Percentiles rank a stretch among this genome's conserved stretches.
Conservation (phyloP, 2,888 invertebrate genomes). For the Tenodera sinensis region DNA sequence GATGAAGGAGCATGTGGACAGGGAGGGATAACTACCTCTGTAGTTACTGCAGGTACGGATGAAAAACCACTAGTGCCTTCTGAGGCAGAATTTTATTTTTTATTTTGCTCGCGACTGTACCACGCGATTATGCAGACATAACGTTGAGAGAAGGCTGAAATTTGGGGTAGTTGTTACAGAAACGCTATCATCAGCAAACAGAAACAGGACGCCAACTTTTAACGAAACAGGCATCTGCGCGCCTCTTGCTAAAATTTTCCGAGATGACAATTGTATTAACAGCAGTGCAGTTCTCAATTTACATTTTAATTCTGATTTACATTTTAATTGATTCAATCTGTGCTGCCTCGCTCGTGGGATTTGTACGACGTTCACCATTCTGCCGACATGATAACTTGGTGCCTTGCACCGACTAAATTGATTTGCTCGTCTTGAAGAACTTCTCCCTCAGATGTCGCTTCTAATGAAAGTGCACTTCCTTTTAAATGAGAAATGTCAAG, state of each 20-base stretch:
- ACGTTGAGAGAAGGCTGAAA: neutral
- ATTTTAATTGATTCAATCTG: slow-evolving; percentile 15
- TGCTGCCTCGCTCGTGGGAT: neutral
- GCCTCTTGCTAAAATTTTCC: neutral
- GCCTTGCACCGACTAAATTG: neutral
- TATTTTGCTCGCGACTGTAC: too few species aligned
- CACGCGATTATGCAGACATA: too few species aligned
- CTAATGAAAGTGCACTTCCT: neutral
- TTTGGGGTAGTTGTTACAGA: neutral
- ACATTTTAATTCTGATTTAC: slow-evolving; percentile 12
- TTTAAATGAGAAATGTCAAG: too few species aligned
- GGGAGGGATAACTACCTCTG: too few species aligned
- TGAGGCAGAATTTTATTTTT: too few species aligned
- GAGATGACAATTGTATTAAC: neutral
- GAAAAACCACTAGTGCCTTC: too few species aligned
- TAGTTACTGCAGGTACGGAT: too few species aligned
- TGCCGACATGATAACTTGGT: neutral
- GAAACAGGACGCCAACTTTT: neutral
- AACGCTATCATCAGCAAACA: neutral
- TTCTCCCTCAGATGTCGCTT: neutral
- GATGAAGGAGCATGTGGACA: too few species aligned
- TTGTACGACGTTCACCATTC: neutral
- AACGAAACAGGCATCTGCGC: neutral
- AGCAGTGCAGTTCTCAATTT: neutral
- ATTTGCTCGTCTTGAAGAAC: neutral